A percentile compares a stretch with the other conserved stretches of the same genome.
Evolutionary conservation across 2,888 invertebrate species (phyloP).

Genomic region (Teinopalpus imperialis): DNA sequence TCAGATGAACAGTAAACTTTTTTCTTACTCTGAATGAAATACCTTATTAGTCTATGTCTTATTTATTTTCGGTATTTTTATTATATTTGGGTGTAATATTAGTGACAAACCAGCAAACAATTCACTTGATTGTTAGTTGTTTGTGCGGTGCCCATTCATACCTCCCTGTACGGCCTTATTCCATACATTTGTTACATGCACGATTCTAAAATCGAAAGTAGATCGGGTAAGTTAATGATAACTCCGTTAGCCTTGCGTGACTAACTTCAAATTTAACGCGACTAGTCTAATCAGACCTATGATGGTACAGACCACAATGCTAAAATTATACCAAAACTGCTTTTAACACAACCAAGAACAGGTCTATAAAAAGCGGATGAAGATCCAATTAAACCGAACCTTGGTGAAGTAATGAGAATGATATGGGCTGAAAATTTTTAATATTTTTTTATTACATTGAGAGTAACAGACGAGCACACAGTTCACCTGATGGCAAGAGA

Average conservation of each 20-base stretch:
- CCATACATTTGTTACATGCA: neutral
- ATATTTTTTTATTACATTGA: too few species aligned
- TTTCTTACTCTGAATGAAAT: too few species aligned
- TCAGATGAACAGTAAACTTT: too few species aligned
- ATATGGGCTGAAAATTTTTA: slow-evolving; percentile 5
- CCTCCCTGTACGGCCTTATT: too few species aligned
- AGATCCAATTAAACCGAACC: slow-evolving; percentile 19
- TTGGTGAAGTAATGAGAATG: slow-evolving; percentile 6
- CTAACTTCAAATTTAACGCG: slow-evolving; percentile 13
- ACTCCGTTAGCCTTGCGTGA: slow-evolving; percentile 21
- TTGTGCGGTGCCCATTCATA: too few species aligned
- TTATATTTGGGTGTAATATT: too few species aligned
- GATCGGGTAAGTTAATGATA: slow-evolving; percentile 20
- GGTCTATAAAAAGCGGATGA: slow-evolving; percentile 8
- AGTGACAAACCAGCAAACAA: too few species aligned
- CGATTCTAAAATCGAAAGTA: neutral
- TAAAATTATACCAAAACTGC: neutral
- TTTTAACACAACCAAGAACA: slow-evolving; percentile 13
- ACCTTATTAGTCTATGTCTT: too few species aligned
- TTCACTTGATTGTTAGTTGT: too few species aligned
- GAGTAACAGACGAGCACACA: too few species aligned
- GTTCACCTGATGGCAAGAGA: too few species aligned
- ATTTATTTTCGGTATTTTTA: too few species aligned
- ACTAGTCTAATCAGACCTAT: slow-evolving; percentile 6
- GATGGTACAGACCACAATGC: slow-evolving; percentile 4